A percentile compares a stretch with the other conserved stretches of the same genome.
These are phyloP conservation scores for Calliopsis andreniformis DNA, from an alignment of 1,140 invertebrate species.

Conservation along the genomic window DNA sequence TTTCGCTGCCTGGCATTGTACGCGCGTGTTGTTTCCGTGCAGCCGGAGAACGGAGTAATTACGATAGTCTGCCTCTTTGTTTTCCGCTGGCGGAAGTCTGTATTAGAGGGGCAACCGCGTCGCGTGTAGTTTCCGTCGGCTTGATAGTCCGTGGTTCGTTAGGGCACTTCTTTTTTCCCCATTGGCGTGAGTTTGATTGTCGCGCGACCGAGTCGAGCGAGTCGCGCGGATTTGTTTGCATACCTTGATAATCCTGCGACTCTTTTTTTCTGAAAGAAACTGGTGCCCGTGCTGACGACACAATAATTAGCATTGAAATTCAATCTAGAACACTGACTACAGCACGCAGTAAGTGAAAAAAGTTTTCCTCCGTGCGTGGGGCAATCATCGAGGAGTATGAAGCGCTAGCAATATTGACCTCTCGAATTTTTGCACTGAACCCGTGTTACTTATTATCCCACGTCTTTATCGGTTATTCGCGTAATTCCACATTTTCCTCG, in stretches of 20 bases:
- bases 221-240: not conserved
- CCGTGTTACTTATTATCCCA: too few species aligned
- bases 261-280: not conserved
- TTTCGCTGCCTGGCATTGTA: not conserved
- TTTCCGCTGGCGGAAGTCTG: not conserved
- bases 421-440: too few species aligned
- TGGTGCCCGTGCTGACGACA: not conserved
- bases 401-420: too few species aligned
- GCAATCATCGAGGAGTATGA: too few species aligned
- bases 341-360: too few species aligned
- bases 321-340: too few species aligned
- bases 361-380: too few species aligned
- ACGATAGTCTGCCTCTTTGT: constrained; percentile 33
- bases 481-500: too few species aligned
- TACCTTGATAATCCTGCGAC: not conserved
- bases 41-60: constrained; percentile 23
- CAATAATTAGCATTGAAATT: too few species aligned
- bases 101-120: constrained; percentile 29
- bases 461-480: too few species aligned
- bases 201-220: not conserved
- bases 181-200: not conserved
- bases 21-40: not conserved
- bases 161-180: constrained; percentile 14
- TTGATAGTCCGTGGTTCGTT: constrained; percentile 22
- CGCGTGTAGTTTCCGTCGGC: constrained; percentile 7